Evolutionary conservation across 64 coral and sea anemone genomes (phyloP), one percentile per base, ranked within the genome.

Genomic region (Hydrozoanthus tunicans): DNA sequence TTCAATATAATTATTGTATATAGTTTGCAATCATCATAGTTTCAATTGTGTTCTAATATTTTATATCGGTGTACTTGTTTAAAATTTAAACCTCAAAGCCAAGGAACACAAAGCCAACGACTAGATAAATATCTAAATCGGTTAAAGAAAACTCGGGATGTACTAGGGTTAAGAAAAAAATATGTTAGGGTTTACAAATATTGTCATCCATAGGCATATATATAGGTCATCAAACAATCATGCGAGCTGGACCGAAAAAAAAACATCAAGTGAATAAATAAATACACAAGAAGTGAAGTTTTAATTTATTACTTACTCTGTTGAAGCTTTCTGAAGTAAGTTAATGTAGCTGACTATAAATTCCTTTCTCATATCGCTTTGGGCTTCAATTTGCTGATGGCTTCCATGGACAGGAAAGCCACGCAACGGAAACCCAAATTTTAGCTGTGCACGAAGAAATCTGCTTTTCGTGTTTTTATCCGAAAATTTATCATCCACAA

Each of bases 381-480:
- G 72, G 23, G 53, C 54, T 55, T 43, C 9, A 3, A 13, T n/a
- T 23, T 74, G 53, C 9, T 59, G 1, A 14, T 9, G 24, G 9
- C 2, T 61, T 6, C 79, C 65, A 9, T 26, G 70, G 7, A 80
- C 62, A 6, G 53, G 89, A 26, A 83, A 93, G 0, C 91, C 65
- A 14, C 92, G 81, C 15, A 97, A 70, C 11, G 97, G 97, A 51
- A 53, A 92, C 1, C 97, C 97, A 96, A 99, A 92, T 58, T 85
- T 93, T 11, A 99, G 25, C 59, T 99, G 92, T 51, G 97, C 97
- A 17, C 97, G 94, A 64, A 99, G 86, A 27, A 99, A 81, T 64
- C 81, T 91, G 69, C 94, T 99, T 65, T 72, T 85, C 6, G 3
- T 82, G 65, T 99, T 90, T 59, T 62, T 79, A 1, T 77, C 62